phyloP scores from a whole-genome alignment of 2,113 vertebrate species.

The Crocuta crocuta region DNA sequence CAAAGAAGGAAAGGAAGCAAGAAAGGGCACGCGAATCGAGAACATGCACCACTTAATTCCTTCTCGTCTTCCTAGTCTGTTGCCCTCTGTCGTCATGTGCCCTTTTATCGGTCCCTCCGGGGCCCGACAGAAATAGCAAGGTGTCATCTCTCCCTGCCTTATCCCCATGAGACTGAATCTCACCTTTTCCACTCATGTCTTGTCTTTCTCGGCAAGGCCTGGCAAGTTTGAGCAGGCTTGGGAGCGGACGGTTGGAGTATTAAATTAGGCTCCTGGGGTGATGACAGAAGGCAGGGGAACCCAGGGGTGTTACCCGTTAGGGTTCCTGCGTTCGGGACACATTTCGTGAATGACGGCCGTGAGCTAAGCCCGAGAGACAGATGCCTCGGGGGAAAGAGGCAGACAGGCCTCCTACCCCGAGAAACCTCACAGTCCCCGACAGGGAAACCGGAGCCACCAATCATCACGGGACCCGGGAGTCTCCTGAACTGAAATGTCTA shows the following conservation, averaged over 20 bases:
- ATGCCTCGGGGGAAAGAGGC: not conserved
- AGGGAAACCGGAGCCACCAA: not conserved
- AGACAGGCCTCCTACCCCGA: not conserved
- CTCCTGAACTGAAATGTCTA: not conserved
- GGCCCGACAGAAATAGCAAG: too few relatives aligned
- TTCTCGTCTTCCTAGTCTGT: conserved; percentile 31
- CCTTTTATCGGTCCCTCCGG: too few relatives aligned
- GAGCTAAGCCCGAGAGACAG: not conserved
- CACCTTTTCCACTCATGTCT: not conserved
- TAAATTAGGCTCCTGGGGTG: not conserved
- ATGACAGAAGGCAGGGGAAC: not conserved
- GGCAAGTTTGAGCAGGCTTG: not conserved
- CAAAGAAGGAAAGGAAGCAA: not conserved
- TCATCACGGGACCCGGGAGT: not conserved
- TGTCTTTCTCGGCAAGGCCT: not conserved
- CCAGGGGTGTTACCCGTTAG: not conserved
- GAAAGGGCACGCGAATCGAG: not conserved
- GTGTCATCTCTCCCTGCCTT: too few relatives aligned
- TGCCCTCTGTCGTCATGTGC: not conserved
- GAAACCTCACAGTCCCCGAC: not conserved
- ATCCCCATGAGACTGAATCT: not conserved
- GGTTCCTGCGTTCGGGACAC: not conserved
- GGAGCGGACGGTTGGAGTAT: not conserved
- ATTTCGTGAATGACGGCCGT: too few relatives aligned
- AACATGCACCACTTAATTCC: not conserved